Percentiles rank a stretch among this genome's conserved stretches.
Evolutionary conservation across 2,113 vertebrate species (phyloP).

Genomic region (Plectropomus leopardus): DNA sequence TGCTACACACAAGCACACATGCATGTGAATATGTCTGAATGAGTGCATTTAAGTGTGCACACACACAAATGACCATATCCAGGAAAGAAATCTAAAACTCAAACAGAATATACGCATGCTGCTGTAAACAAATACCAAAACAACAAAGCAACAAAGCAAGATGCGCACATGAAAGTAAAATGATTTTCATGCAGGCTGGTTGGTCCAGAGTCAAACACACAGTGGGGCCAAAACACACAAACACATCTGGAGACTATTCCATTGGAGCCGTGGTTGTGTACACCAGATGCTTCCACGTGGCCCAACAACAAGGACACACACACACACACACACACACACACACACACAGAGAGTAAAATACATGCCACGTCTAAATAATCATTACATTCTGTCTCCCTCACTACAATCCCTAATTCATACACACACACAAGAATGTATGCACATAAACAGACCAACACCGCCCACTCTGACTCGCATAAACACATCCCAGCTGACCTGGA

Average conservation of each 20-base stretch:
- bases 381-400: conserved; percentile 38
- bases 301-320: conserved; percentile 51
- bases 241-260: conserved; percentile 80
- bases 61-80: conserved; percentile 2
- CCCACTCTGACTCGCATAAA: conserved; percentile 39
- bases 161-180: conserved; percentile 28
- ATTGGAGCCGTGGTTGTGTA: conserved; percentile 52
- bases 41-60: neutral
- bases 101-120: conserved; percentile 5
- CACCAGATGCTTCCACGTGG: conserved; percentile 79
- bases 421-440: conserved; percentile 26
- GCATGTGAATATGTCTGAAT: neutral
- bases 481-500: conserved; percentile 68
- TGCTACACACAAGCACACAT: conserved; percentile 27
- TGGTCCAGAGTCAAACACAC: conserved; percentile 50
- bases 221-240: conserved; percentile 70
- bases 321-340: neutral
- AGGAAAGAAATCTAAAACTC: neutral
- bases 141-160: conserved; percentile 37
- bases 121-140: conserved; percentile 24
- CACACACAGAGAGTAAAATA: conserved; percentile 31
- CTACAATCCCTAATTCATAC: conserved; percentile 9
- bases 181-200: conserved; percentile 47
- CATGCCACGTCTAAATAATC: conserved; percentile 56
- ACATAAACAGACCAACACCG: conserved; percentile 8